phyloP scores from a whole-genome alignment of 1,140 invertebrate genomes.

The Ooceraea biroi region DNA sequence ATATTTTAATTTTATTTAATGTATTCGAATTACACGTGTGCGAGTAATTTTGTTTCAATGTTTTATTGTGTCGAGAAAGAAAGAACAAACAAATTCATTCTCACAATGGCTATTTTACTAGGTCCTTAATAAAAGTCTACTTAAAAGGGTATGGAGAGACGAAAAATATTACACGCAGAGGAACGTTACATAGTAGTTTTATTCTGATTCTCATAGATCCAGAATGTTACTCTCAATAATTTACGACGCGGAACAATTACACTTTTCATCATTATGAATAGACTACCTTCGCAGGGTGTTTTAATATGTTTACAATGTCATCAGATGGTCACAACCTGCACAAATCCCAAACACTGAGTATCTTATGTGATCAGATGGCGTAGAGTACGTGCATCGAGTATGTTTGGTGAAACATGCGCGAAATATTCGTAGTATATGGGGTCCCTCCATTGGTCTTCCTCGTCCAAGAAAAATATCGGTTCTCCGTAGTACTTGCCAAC shows the following conservation, averaged over 20 bases:
- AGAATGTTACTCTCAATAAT: neutral
- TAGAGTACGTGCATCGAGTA: too few species aligned
- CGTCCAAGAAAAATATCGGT: neutral
- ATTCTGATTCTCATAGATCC: neutral
- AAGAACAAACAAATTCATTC: too few species aligned
- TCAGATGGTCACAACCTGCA: neutral
- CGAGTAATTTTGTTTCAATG: too few species aligned
- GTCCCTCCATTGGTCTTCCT: constrained; percentile 19
- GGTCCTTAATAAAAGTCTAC: neutral
- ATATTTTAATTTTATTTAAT: too few species aligned
- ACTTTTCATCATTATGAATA: constrained; percentile 9
- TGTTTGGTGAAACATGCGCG: neutral
- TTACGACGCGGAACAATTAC: constrained; percentile 1
- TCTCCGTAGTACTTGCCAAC: constrained; percentile 58
- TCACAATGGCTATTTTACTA: too few species aligned
- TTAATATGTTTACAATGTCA: neutral
- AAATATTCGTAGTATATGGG: constrained; percentile 2
- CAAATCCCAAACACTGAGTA: neutral
- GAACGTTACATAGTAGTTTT: neutral
- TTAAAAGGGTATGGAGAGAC: neutral
- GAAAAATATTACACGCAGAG: neutral
- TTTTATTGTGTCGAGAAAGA: too few species aligned
- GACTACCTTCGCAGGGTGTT: neutral
- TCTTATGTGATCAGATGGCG: neutral
- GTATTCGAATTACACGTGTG: too few species aligned